Base-by-base conservation (phyloP, 1,140 invertebrate species). In the Drosophila azteca region DNA sequence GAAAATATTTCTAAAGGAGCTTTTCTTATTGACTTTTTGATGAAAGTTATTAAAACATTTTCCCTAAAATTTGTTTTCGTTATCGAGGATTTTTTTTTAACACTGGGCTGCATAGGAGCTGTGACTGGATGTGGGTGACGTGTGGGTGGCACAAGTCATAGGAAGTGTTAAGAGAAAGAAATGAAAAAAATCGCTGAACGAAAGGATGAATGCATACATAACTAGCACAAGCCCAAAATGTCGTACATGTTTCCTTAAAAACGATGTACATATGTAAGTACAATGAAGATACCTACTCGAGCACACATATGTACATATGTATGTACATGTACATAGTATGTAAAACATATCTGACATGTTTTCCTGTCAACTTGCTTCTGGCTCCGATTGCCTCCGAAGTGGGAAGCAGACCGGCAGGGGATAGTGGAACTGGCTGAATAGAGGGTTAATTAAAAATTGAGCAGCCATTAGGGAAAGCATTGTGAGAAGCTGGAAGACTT, bases 401-500 rank as follows among this genome's bases (percentile, higher is more conserved):
- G 39, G 43, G 49, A 45, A 13, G 24, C 22, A 22, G 20, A 45
- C 9, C 24, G 54, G 41, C 11, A 26, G 8, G 61, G 62, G 31
- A 26, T 17, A 55, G 54, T 43, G 35, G 49, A 61, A 52, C 77
- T 62, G 61, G 35, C 58, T 81, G 77, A 78, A 87, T 79, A 60
- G 87, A 87, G 82, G 87, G 83, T 87, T 79, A 83, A 87, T 87
- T 87, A 88, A 87, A 87, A 87, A 87, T 87, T 76, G 87, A 87
- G 87, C 82, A 87, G 82, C 78, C 82, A 72, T 66, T 75, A 76
- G 74, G 63, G 83, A 53, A 88, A 76, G 87, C 70, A 87, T 78
- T 74, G 70, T 59, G 52, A 31, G 50, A 22, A 31, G 45, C n/a
- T 8, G 20, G n/a, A 44, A 43, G 17, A 13, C n/a, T 20, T 15